Evolutionary conservation across 2,797 vertebrate genomes (phyloP).

Genomic region (Micropoecilia bifurca): DNA sequence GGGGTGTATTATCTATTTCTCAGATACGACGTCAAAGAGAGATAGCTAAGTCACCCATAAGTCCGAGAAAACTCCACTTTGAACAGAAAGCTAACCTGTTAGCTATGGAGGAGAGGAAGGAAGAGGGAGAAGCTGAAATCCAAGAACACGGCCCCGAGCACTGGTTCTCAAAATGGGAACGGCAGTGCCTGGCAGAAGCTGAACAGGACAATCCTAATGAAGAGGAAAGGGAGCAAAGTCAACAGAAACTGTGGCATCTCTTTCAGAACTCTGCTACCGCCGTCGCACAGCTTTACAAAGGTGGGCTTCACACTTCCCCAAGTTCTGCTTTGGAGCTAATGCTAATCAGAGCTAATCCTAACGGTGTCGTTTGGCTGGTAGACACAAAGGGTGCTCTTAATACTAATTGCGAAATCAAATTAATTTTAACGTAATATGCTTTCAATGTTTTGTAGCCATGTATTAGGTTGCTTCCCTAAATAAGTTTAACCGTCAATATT

Average conservation of each 20-base stretch:
- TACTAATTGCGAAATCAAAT: slow-evolving; percentile 12
- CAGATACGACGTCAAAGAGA: neutral
- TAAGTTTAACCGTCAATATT: rapidly evolving
- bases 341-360: slow-evolving; percentile 48
- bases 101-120: slow-evolving; percentile 92
- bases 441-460: neutral
- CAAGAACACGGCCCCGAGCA: slow-evolving; percentile 98
- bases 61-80: slow-evolving; percentile 8
- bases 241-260: slow-evolving; percentile 93
- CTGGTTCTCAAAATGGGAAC: slow-evolving; percentile 98
- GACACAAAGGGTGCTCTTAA: slow-evolving; percentile 70
- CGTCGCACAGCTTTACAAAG: slow-evolving; percentile 98
- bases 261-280: slow-evolving; percentile 97
- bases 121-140: slow-evolving; percentile 94
- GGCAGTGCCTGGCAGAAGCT: slow-evolving; percentile 93
- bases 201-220: slow-evolving; percentile 88
- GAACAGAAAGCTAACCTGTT: slow-evolving; percentile 44
- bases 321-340: slow-evolving; percentile 43
- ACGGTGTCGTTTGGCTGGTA: slow-evolving; percentile 25
- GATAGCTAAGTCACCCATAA: neutral
- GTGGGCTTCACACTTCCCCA: slow-evolving; percentile 68
- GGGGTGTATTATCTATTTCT: slow-evolving; percentile 9
- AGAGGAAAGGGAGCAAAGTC: slow-evolving; percentile 84
- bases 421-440: neutral
- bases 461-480: neutral